Evolutionary conservation across 2,888 invertebrate species (phyloP), one percentile per base, ranked within the genome.

Genomic region (Pammene fasciana): DNA sequence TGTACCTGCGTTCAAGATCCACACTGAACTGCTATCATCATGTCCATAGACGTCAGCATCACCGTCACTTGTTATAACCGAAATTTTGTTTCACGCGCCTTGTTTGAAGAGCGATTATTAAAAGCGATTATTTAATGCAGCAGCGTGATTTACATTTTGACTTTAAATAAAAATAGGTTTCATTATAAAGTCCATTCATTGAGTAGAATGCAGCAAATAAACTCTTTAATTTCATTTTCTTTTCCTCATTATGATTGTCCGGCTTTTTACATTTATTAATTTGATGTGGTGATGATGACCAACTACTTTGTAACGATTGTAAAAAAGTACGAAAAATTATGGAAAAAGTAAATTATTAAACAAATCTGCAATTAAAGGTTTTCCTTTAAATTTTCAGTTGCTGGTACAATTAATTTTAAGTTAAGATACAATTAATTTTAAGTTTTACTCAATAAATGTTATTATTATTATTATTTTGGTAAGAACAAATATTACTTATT

Each of bases 341-440:
- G 5, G 16, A 48, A 36, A 60, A 36, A 3, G 3, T 0, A 11
- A 14, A 36, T 50, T 26, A 26, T 26, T 26, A 26, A 26, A 26
- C 4, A 26, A 26, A 26, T 26, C 26, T 26, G 26, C 26, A 26
- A 26, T 26, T 26, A 1, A 26, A 26, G 26, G 26, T 26, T 1
- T 26, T 4, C 26, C 26, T 26, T 26, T 26, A 26, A 26, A 26
- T 62, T 50, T 52, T 62, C 50, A 57, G 50, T 56, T 57, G 68
- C 62, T 62, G 68, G 56, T 68, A 68, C 68, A 68, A 65, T 16
- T 66, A 61, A 14, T 54, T 38, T 48, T 56, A 70, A 41, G 41
- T 55, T 68, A 68, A 64, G 50, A 57, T 65, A 57, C n/a, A 65
- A 54, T 59, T 60, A 55, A 57, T 68, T n/a, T 16, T 68, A 68